A percentile compares a stretch with the other conserved stretches of the same genome.
These are phyloP conservation scores for Karalla daura DNA, from an alignment of 2,797 vertebrate species.

Conservation along the genomic window DNA sequence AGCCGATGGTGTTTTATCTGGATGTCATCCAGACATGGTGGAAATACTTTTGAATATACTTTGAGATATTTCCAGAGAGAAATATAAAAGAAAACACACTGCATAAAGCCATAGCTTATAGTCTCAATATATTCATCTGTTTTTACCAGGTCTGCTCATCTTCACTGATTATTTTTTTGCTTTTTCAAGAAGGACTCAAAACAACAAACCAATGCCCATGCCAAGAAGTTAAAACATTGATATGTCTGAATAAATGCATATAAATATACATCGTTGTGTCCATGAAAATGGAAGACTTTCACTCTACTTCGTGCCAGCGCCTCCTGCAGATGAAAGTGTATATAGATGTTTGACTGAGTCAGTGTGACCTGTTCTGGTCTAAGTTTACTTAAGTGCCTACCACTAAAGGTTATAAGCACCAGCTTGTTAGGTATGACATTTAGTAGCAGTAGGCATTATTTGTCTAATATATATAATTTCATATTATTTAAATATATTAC, in stretches of 20 bases:
- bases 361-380: no score
- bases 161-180: slow-evolving; percentile 10
- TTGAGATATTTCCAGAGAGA: slow-evolving; percentile 20
- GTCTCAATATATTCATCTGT: slow-evolving; percentile 13
- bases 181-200: slow-evolving; percentile 33
- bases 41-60: slow-evolving; percentile 22
- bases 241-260: slow-evolving; percentile 62
- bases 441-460: no score
- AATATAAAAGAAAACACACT: background rate
- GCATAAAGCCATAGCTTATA: slow-evolving; percentile 1
- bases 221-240: slow-evolving; percentile 28
- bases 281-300: no score
- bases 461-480: no score
- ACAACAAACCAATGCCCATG: slow-evolving; percentile 32
- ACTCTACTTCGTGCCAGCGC: no score
- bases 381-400: no score
- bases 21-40: slow-evolving; percentile 7
- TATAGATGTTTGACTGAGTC: no score
- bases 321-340: no score
- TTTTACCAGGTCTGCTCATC: slow-evolving; percentile 40
- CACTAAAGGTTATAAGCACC: no score
- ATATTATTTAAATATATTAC: no score
- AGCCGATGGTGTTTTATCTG: slow-evolving; percentile 25
- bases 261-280: slow-evolving; percentile 14
- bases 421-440: no score